phyloP scores from a whole-genome alignment of 2,888 invertebrate species.

The Heteropelma amictum region DNA sequence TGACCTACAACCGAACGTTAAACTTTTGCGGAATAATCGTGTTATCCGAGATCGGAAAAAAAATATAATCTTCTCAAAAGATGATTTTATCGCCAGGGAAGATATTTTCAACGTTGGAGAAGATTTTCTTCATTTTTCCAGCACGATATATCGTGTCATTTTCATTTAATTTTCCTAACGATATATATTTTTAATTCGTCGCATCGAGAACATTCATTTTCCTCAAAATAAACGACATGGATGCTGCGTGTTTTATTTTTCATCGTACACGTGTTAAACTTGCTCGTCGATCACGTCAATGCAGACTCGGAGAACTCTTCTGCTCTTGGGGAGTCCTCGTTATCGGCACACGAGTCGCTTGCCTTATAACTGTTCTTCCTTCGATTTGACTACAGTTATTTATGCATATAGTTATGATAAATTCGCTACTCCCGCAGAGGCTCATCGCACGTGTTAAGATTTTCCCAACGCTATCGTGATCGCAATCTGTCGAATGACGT shows the following conservation, averaged over 20 bases:
- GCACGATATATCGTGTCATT: too few species aligned
- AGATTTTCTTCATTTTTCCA: too few species aligned
- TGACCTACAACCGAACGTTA: too few species aligned
- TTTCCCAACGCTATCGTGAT: slow-evolving; percentile 4
- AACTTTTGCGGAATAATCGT: too few species aligned
- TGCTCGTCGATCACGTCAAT: not conserved
- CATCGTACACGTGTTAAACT: not conserved
- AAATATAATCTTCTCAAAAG: too few species aligned
- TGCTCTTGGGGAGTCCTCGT: slow-evolving; percentile 25
- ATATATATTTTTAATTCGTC: too few species aligned
- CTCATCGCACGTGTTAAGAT: slow-evolving; percentile 36
- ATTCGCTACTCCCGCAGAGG: slow-evolving; percentile 26
- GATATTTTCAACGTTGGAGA: too few species aligned
- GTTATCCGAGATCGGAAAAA: too few species aligned
- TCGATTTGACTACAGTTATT: not conserved
- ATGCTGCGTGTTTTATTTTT: not conserved
- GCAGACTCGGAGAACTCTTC: slow-evolving; percentile 17
- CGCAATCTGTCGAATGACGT: too few species aligned
- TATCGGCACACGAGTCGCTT: slow-evolving; percentile 37
- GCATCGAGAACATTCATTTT: too few species aligned
- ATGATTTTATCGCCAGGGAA: too few species aligned
- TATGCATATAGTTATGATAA: slow-evolving; percentile 8
- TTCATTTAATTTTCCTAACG: too few species aligned
- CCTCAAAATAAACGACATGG: slow-evolving; percentile 40
- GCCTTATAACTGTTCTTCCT: not conserved